phyloP scores from a whole-genome alignment of 1,140 invertebrate species.

The Oncopeltus fasciatus region DNA sequence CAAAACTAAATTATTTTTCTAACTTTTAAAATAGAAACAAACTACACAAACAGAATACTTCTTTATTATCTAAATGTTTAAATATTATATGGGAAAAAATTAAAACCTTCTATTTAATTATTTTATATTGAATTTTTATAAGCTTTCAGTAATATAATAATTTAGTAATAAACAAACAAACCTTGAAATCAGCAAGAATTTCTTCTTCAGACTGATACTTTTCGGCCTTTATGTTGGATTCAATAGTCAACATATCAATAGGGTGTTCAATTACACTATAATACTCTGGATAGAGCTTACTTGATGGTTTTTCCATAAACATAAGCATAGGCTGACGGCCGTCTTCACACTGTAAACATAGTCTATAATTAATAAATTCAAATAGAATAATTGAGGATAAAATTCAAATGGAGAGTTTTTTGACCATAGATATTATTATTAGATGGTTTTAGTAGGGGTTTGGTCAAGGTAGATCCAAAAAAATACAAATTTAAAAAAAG shows the following conservation, averaged over 20 bases:
- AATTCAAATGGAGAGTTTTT: no score
- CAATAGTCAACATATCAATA: conserved; percentile 89
- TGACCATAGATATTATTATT: no score
- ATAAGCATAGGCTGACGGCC: conserved; percentile 74
- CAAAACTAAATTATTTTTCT: no score
- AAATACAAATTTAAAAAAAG: no score
- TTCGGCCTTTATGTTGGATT: conserved; percentile 69
- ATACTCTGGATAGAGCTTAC: conserved; percentile 90
- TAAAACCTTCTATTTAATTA: background rate
- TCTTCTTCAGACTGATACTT: conserved; percentile 48
- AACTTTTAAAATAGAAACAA: no score
- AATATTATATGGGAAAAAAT: no score
- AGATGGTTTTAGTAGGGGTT: no score
- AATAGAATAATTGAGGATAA: no score
- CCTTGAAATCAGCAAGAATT: conserved; percentile 52
- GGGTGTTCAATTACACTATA: conserved; percentile 87
- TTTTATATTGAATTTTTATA: background rate
- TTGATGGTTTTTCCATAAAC: conserved; percentile 93
- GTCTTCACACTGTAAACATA: conserved; percentile 46
- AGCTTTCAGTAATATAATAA: background rate
- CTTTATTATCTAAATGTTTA: no score
- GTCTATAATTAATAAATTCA: background rate
- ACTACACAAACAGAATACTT: no score
- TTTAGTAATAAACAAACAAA: conserved; percentile 24
- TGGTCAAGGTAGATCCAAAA: no score